Base-by-base conservation (phyloP, 1,140 invertebrate genomes). In the Drosophila pruinosa region DNA sequence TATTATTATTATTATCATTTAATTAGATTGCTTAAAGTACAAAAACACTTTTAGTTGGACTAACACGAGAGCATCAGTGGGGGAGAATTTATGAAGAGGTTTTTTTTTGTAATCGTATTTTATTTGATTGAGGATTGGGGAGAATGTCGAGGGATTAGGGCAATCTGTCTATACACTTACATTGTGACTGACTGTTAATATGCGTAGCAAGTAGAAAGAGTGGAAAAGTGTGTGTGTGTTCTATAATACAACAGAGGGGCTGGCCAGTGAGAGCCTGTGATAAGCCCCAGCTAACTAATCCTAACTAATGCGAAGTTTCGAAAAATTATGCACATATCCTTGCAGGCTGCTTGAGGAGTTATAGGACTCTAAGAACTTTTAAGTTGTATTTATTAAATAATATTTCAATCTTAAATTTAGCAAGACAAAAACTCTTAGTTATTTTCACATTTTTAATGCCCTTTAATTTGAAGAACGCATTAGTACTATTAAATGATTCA, bases 11-110 rank as follows among this genome's bases (percentile, higher is more conserved):
- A 38, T 59, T 48, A 38, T 59, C 43, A 36, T 85, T 78, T 83
- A 77, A 71, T 81, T 74, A 81, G 81, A 77, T 86, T 65, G 69
- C 81, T 80, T 77, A 86, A 77, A 85, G 73, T 83, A 83, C 67
- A 79, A 80, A 81, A 86, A 85, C 72, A 73, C 77, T 81, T 86
- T 75, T 86, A 85, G 80, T 85, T 81, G 54, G 81, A 85, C 80
- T 85, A 85, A 85, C 80, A 85, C 81, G 81, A 85, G 80, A 85
- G 80, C 26, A 71, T 72, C 14, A n/a, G n/a, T 45, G 52, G 57
- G 57, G 19, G 8, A 31, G 34, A 14, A 19, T 21, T 22, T 61
- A 57, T 14, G n/a, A 24, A 54, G 14, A 43, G 45, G 38, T 50
- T n/a, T 75, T 28, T 28, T 8, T 3, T 34, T 36, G 28, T 26